These are phyloP conservation scores for Cyprinodon brontotheroides DNA, from an alignment of 2,113 vertebrate genomes.

Conservation along the genomic window DNA sequence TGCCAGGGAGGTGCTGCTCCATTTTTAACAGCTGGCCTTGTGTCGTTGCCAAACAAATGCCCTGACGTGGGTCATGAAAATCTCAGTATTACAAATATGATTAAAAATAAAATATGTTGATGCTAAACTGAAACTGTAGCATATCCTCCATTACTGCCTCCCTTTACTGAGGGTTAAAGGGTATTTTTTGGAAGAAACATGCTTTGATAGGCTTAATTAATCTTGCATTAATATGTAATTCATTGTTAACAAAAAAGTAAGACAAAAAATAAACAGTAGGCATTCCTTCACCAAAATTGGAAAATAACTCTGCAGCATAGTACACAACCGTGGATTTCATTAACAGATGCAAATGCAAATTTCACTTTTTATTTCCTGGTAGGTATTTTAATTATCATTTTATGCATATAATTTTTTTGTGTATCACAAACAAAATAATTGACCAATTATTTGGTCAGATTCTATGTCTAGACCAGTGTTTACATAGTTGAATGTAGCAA, in stretches of 20 bases:
- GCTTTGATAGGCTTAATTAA: not conserved
- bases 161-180: not conserved
- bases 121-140: not conserved
- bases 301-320: not conserved
- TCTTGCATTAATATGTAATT: not conserved
- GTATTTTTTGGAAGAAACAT: not conserved
- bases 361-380: not conserved
- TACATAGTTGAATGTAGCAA: not conserved
- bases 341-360: not conserved
- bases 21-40: slow-evolving; percentile 58
- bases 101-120: slow-evolving; percentile 1
- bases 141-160: not conserved
- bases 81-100: slow-evolving; percentile 18
- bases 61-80: slow-evolving; percentile 27
- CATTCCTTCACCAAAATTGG: not conserved
- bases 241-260: not conserved
- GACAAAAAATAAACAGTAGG: not conserved
- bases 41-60: slow-evolving; percentile 46
- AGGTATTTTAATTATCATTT: not conserved
- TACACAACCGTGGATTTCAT: no score
- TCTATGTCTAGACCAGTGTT: not conserved
- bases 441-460: not conserved
- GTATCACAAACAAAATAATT: no score
- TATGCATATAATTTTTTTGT: not conserved
- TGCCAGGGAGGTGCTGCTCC: slow-evolving; percentile 28